These are phyloP conservation scores for Selenia dentaria DNA, from an alignment of 2,888 invertebrate species.

Conservation along the genomic window DNA sequence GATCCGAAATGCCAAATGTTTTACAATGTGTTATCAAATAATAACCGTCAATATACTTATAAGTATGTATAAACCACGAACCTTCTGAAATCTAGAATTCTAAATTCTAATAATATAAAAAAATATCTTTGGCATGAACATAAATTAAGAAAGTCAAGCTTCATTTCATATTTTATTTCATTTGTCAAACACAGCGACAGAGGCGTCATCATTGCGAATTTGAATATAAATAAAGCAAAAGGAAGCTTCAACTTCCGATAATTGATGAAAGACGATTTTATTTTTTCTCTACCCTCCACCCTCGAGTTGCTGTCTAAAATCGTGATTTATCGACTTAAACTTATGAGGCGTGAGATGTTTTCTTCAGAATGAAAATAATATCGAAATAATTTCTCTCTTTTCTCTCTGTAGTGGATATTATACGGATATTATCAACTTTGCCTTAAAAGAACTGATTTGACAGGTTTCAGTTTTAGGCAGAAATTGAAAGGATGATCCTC, in stretches of 20 bases:
- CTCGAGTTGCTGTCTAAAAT: constrained; percentile 63
- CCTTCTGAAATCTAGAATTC: too few relatives aligned
- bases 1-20: too few relatives aligned
- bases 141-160: too few relatives aligned
- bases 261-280: constrained; percentile 61
- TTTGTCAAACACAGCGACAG: constrained; percentile 12
- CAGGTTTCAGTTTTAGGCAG: constrained; percentile 15
- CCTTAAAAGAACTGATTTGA: constrained; percentile 30
- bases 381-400: constrained; percentile 43
- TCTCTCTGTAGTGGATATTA: constrained; percentile 33
- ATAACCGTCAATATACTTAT: too few relatives aligned
- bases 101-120: too few relatives aligned
- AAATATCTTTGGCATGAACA: too few relatives aligned
- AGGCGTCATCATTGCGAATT: constrained; percentile 24
- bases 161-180: constrained; percentile 10
- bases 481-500: neutral
- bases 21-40: too few relatives aligned
- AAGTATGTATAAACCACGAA: too few relatives aligned
- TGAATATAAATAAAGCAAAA: constrained; percentile 35
- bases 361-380: constrained; percentile 48
- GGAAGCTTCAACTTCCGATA: constrained; percentile 50
- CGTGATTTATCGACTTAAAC: constrained; percentile 69
- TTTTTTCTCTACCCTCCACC: constrained; percentile 53
- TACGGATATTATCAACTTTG: constrained; percentile 36
- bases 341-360: constrained; percentile 54